These are phyloP conservation scores for Carassius carassius DNA, from an alignment of 2,113 vertebrate species.

Conservation along the genomic window DNA sequence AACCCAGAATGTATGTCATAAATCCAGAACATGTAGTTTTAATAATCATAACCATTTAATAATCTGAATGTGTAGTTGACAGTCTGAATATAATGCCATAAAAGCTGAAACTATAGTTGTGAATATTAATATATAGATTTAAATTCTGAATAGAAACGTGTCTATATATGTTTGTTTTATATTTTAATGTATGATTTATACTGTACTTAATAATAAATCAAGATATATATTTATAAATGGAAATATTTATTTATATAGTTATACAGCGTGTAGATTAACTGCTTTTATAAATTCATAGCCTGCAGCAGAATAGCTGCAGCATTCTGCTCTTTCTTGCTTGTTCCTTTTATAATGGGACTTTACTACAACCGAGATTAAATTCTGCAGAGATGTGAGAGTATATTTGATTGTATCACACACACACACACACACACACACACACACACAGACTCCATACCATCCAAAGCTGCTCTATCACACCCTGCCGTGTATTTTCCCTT, in stretches of 20 bases:
- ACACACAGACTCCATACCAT: not conserved
- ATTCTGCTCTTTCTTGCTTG: constrained; percentile 6
- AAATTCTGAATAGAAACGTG: not conserved
- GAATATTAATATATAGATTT: not conserved
- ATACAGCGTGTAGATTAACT: not conserved
- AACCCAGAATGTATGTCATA: not conserved
- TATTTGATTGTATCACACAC: constrained; percentile 15
- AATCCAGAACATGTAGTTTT: not conserved
- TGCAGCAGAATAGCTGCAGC: not conserved
- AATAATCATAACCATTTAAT: not conserved
- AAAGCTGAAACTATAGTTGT: not conserved
- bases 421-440: constrained; percentile 15
- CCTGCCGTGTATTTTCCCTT: not conserved
- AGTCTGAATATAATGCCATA: not conserved
- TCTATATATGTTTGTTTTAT: not conserved
- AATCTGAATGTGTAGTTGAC: not conserved
- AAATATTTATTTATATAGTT: not conserved
- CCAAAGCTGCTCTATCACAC: not conserved
- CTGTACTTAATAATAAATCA: not conserved
- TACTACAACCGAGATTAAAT: constrained; percentile 20
- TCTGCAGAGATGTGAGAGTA: not conserved
- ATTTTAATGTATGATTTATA: not conserved
- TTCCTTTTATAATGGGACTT: not conserved
- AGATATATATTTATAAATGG: not conserved
- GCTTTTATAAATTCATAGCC: not conserved